phyloP scores from a whole-genome alignment of 1,140 invertebrate species.

The Tenebrio molitor region DNA sequence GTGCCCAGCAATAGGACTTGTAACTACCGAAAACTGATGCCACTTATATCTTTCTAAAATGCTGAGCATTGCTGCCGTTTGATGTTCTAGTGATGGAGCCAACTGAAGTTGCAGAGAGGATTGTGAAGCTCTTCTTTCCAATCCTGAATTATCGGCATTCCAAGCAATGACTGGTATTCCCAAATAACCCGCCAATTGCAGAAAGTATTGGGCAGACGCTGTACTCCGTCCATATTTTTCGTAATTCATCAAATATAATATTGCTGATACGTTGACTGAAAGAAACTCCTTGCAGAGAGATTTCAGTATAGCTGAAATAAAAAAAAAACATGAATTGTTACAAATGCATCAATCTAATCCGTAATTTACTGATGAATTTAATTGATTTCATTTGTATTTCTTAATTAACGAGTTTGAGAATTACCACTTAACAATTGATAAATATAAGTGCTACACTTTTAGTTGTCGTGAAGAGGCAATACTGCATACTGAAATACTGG shows the following conservation, averaged over 20 bases:
- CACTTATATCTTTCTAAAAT: slow-evolving; percentile 95
- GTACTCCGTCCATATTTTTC: slow-evolving; percentile 90
- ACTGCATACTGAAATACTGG: no score
- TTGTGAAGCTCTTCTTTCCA: slow-evolving; percentile 82
- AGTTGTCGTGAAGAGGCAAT: no score
- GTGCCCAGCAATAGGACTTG: slow-evolving; percentile 93
- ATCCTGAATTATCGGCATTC: slow-evolving; percentile 91
- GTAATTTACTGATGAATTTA: no score
- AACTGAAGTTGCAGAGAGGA: slow-evolving; percentile 89
- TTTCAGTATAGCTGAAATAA: slow-evolving; percentile 83
- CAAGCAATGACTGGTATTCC: slow-evolving; percentile 93
- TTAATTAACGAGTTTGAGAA: no score
- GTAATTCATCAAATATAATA: slow-evolving; percentile 94
- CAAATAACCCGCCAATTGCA: slow-evolving; percentile 82
- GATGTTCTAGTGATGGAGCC: slow-evolving; percentile 94
- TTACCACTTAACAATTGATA: no score
- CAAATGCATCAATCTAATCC: no score
- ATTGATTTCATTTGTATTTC: no score
- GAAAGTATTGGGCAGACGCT: slow-evolving; percentile 93
- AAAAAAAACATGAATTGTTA: no score
- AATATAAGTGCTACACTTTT: no score
- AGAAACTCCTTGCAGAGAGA: slow-evolving; percentile 91
- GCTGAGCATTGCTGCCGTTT: slow-evolving; percentile 93
- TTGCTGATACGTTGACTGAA: slow-evolving; percentile 89
- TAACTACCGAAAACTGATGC: slow-evolving; percentile 95